A percentile compares a stretch with the other conserved stretches of the same genome.
Conservation (phyloP, 2,888 invertebrate genomes). For the Bimastos eiseni region DNA sequence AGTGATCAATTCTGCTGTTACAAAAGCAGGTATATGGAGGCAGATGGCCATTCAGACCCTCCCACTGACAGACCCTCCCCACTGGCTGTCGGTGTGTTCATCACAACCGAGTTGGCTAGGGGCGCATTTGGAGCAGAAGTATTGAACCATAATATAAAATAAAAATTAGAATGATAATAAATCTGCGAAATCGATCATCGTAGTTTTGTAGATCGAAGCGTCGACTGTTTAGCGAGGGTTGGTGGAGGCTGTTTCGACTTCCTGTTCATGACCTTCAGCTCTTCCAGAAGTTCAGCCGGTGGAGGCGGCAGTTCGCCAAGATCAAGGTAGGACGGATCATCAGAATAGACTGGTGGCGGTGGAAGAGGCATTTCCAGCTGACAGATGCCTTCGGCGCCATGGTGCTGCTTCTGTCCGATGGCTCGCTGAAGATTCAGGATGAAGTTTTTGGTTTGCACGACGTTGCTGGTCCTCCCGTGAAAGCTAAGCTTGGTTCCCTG, state of each 20-base stretch:
- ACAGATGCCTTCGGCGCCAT: conserved; percentile 28
- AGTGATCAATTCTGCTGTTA: too few species aligned
- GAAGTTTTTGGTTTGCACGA: conserved; percentile 35
- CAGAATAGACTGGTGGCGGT: conserved; percentile 31
- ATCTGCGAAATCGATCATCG: background rate
- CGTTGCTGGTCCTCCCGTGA: background rate
- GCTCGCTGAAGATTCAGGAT: conserved; percentile 36
- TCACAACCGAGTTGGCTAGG: too few species aligned
- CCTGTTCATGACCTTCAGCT: conserved; percentile 31
- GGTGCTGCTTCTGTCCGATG: conserved; percentile 28
- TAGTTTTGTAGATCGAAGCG: background rate
- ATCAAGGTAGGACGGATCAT: conserved; percentile 35
- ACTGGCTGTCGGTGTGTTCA: too few species aligned
- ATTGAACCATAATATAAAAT: background rate
- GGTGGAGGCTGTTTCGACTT: background rate
- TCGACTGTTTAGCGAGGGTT: background rate
- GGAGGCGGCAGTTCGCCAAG: conserved; percentile 37
- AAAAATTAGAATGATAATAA: background rate
- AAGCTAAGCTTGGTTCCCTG: conserved; percentile 31
- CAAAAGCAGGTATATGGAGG: too few species aligned
- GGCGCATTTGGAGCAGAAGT: too few species aligned
- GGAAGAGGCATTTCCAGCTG: conserved; percentile 34
- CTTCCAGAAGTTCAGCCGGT: conserved; percentile 35
- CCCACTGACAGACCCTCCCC: too few species aligned
- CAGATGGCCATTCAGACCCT: too few species aligned